phyloP scores from a whole-genome alignment of 2,888 invertebrate genomes.

The Netelia fuscicornis region DNA sequence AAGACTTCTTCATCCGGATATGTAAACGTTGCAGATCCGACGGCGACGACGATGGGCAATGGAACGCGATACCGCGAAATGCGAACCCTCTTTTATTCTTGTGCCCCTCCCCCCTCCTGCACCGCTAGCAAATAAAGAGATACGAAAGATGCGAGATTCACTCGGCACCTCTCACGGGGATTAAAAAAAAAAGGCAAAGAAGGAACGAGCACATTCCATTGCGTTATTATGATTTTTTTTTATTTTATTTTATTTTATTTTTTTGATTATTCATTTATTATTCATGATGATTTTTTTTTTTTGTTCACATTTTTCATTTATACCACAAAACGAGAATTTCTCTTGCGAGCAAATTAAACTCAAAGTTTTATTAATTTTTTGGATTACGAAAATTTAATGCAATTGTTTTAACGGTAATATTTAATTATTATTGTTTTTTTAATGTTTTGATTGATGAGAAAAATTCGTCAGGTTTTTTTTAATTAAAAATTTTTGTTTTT shows the following conservation, averaged over 20 bases:
- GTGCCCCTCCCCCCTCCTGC: background rate
- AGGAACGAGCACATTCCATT: background rate
- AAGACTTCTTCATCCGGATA: conserved; percentile 44
- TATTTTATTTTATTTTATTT: background rate
- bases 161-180: conserved; percentile 31
- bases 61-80: conserved; percentile 56
- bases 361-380: too few relatives aligned
- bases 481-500: too few relatives aligned
- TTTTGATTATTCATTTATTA: background rate
- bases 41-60: background rate
- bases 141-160: conserved; percentile 15
- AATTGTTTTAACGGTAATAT: too few relatives aligned
- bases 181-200: conserved; percentile 15
- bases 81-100: conserved; percentile 39
- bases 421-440: background rate
- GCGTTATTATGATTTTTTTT: background rate
- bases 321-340: too few relatives aligned
- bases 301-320: background rate
- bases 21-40: conserved; percentile 2
- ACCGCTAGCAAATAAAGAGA: conserved; percentile 14
- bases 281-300: background rate
- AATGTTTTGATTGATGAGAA: background rate
- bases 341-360: too few relatives aligned
- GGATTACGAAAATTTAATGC: too few relatives aligned
- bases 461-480: too few relatives aligned